These are phyloP conservation scores for Ostrea denselamellosa DNA, from an alignment of 1,140 invertebrate species.

Conservation along the genomic window DNA sequence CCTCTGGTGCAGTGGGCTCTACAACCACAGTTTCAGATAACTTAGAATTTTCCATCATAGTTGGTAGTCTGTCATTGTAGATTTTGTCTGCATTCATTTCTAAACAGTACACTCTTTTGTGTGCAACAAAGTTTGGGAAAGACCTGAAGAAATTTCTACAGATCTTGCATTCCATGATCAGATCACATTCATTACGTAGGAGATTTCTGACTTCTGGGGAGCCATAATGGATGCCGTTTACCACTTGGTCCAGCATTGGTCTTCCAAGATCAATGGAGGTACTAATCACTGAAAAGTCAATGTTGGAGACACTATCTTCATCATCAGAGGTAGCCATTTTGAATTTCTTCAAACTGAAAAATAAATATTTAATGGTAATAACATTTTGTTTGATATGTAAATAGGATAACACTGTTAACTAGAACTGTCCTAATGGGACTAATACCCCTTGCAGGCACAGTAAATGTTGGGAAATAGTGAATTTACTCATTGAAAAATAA, in stretches of 20 bases:
- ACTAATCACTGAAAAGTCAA: slow-evolving; percentile 71
- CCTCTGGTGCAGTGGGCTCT: slow-evolving; percentile 65
- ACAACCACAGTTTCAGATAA: slow-evolving; percentile 69
- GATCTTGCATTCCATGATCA: slow-evolving; percentile 91
- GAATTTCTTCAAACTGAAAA: slow-evolving; percentile 29
- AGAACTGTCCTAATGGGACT: too few species aligned
- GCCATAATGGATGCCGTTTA: slow-evolving; percentile 71
- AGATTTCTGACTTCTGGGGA: slow-evolving; percentile 82
- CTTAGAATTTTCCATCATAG: background rate
- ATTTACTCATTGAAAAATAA: too few species aligned
- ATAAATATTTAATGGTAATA: background rate
- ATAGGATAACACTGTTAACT: too few species aligned
- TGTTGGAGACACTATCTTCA: slow-evolving; percentile 55
- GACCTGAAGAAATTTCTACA: slow-evolving; percentile 91
- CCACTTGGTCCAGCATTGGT: slow-evolving; percentile 68
- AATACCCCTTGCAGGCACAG: too few species aligned
- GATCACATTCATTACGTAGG: slow-evolving; percentile 88
- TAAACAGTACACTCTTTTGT: slow-evolving; percentile 89
- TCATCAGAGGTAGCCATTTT: slow-evolving; percentile 56
- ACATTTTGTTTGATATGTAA: too few species aligned
- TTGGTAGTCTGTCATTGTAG: background rate
- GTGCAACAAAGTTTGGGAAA: slow-evolving; percentile 89
- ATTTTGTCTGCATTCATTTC: slow-evolving; percentile 60
- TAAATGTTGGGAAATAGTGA: too few species aligned
- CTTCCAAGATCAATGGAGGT: slow-evolving; percentile 66